Evolutionary conservation across 2,888 invertebrate genomes (phyloP).

Genomic region (Phlogophora meticulosa): DNA sequence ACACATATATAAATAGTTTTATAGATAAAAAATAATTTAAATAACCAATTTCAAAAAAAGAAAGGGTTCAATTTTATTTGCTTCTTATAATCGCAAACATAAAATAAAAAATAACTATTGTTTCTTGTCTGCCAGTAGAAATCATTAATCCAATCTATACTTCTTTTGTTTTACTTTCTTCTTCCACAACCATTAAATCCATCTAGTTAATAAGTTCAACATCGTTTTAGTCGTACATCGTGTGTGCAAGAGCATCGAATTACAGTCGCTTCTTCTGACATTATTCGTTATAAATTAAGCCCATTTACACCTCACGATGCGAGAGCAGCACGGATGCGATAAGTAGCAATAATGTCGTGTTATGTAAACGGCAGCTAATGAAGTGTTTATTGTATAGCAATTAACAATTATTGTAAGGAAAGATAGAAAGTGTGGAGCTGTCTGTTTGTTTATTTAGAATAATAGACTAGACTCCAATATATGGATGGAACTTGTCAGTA

Average conservation of each 20-base stretch:
- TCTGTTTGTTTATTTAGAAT: constrained; percentile 5
- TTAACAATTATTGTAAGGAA: constrained; percentile 31
- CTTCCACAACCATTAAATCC: constrained; percentile 26
- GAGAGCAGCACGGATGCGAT: constrained; percentile 63
- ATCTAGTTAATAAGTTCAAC: constrained; percentile 37
- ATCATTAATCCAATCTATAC: background rate
- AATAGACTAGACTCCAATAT: constrained; percentile 3
- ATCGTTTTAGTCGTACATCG: constrained; percentile 41
- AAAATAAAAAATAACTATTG: too few relatives aligned
- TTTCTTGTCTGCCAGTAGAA: background rate
- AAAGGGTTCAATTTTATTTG: too few relatives aligned
- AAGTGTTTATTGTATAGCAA: constrained; percentile 48
- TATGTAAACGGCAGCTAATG: constrained; percentile 54
- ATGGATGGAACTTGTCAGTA: background rate
- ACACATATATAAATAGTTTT: too few relatives aligned
- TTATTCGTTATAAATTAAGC: constrained; percentile 80
- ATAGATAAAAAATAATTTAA: too few relatives aligned
- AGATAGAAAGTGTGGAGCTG: constrained; percentile 31
- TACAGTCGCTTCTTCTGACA: constrained; percentile 78
- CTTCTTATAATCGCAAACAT: too few relatives aligned
- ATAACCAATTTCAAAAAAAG: too few relatives aligned
- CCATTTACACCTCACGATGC: constrained; percentile 84
- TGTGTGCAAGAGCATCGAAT: constrained; percentile 54
- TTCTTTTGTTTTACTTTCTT: constrained; percentile 1
- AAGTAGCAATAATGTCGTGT: constrained; percentile 61